Evolutionary conservation across 2,888 invertebrate genomes (phyloP).

Genomic region (Cyrtodaria siliqua): DNA sequence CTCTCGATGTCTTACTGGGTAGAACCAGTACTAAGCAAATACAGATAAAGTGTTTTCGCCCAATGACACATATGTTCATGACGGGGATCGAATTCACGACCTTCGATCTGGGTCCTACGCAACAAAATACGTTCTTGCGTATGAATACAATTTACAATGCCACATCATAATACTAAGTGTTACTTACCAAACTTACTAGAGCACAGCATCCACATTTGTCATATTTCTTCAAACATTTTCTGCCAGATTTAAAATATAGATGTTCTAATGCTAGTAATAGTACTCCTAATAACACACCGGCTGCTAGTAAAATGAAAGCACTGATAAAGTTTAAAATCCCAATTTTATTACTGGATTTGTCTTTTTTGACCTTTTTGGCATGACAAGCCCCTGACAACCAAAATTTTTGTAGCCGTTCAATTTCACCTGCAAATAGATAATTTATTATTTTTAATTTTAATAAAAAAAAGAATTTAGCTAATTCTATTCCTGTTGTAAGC

Average conservation of each 20-base stretch:
- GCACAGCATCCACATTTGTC: conserved; percentile 97
- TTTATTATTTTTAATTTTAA: too few species aligned
- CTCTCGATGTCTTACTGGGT: too few species aligned
- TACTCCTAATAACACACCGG: conserved; percentile 96
- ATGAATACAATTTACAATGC: too few species aligned
- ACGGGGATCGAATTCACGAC: too few species aligned
- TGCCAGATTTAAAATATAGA: conserved; percentile 95
- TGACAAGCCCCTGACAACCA: conserved; percentile 98
- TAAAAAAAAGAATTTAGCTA: too few species aligned
- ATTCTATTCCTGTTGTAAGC: too few species aligned
- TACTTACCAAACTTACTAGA: conserved; percentile 95
- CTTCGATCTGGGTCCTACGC: too few species aligned
- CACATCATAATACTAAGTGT: too few species aligned
- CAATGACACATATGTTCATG: too few species aligned
- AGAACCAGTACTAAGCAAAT: too few species aligned
- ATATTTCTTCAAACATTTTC: conserved; percentile 82
- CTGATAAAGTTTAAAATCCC: conserved; percentile 95
- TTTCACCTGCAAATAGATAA: conserved; percentile 92
- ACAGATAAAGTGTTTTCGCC: too few species aligned
- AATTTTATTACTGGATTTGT: conserved; percentile 89
- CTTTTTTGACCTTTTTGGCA: conserved; percentile 93
- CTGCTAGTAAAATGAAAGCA: conserved; percentile 97
- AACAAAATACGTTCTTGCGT: too few species aligned
- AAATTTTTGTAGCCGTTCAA: conserved; percentile 95
- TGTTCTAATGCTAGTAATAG: conserved; percentile 95